Conservation (phyloP, 2,888 invertebrate species). For the Yponomeuta plumbellus region DNA sequence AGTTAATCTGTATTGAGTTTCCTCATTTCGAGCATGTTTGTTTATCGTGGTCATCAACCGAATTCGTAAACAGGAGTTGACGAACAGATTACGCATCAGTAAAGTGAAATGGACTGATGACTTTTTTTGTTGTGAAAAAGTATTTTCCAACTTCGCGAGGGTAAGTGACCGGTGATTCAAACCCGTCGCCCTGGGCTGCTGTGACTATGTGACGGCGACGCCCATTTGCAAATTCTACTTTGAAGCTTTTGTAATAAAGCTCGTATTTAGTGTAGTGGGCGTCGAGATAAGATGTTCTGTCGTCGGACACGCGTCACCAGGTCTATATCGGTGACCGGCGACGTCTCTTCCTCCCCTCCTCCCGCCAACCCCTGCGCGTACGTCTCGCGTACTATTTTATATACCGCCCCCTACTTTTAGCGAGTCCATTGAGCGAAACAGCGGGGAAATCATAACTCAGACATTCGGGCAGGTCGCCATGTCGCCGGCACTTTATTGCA, state of each 20-base stretch:
- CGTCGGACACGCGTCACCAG: conserved; percentile 19
- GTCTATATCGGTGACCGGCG: conserved; percentile 50
- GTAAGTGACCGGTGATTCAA: conserved; percentile 64
- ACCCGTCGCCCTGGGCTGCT: conserved; percentile 9
- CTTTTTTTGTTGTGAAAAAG: conserved; percentile 29
- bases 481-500: not conserved
- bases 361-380: conserved; percentile 18
- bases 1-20: not conserved
- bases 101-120: not conserved
- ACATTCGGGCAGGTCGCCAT: conserved; percentile 4
- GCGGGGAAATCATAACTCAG: conserved; percentile 33
- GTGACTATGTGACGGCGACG: not conserved
- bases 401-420: conserved; percentile 38
- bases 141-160: conserved; percentile 53
- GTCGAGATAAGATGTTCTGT: conserved; percentile 12
- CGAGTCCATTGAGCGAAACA: conserved; percentile 45
- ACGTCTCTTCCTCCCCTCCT: conserved; percentile 30
- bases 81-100: conserved; percentile 1
- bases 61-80: conserved; percentile 6
- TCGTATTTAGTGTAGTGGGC: conserved; percentile 1
- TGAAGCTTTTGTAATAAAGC: conserved; percentile 11
- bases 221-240: conserved; percentile 11
- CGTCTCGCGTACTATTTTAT: conserved; percentile 52
- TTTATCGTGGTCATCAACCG: not conserved
- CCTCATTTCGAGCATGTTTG: not conserved